Evolutionary conservation across 2,113 vertebrate species (phyloP), one percentile per base, ranked within the genome.

Genomic region (Odocoileus virginianus): DNA sequence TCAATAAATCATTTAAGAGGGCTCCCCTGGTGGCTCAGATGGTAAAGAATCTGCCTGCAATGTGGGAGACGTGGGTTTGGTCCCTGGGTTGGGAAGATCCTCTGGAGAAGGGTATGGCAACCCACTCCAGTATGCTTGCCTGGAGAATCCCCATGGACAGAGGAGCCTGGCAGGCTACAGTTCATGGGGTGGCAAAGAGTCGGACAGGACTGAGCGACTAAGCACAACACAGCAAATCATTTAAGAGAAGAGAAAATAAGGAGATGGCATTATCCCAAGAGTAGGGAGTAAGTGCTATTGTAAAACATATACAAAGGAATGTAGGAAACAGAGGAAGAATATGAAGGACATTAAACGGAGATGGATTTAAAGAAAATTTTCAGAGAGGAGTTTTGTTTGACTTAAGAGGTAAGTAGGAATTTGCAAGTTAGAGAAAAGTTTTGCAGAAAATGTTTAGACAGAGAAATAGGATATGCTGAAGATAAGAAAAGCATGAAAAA

Each of bases 141-240:
- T 74, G 36, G 67, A 40, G n/a, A 74, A 74, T 40, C 67, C 67
- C 36, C n/a, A 40, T 13, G 11, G 67, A 74, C 36, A 74, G 21
- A 74, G 19, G 67, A 40, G 67, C 2, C 25, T 74, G 67, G 67
- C 67, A 40, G 36, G 67, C 67, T 40, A 25, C 67, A 40, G 67
- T 74, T 40, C 67, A 40, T 6, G 36, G 36, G 36, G n/a, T 71
- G n/a, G n/a, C 67, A 40, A 40, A 71, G n/a, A 71, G n/a, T 71
- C 0, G 2, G n/a, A 71, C 67, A 40, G 0, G 9, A 71, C 67
- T 71, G n/a, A 23, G n/a, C 0, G 2, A 23, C 5, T 3, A 71
- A 71, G n/a, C 5, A 71, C n/a, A 23, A 5, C 64, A 71, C n/a
- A 36, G 64, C 64, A 57, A 81, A 82, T 89, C 92, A 94, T 61